Conservation (phyloP, 2,797 vertebrate species). For the Phoxinus dragarum region DNA sequence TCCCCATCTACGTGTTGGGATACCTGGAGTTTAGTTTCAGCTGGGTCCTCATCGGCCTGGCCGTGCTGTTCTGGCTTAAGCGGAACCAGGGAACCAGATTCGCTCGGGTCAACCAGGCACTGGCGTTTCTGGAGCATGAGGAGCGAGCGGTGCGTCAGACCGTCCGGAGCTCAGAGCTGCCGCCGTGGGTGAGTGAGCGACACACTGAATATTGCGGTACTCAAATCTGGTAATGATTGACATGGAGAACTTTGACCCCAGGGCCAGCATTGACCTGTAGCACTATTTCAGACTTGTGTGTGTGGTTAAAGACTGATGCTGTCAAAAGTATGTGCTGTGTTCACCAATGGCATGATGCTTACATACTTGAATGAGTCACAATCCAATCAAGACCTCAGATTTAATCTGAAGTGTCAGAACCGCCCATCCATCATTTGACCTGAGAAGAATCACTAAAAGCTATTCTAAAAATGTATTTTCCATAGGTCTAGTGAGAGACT, state of each 20-base stretch:
- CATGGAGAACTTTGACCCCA: slow-evolving; percentile 4
- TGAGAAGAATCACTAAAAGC: background rate
- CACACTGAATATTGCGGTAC: background rate
- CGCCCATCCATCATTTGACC: background rate
- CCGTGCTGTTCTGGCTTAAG: slow-evolving; percentile 85
- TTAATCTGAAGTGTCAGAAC: background rate
- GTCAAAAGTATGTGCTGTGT: background rate
- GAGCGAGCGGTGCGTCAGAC: slow-evolving; percentile 77
- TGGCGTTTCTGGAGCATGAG: slow-evolving; percentile 89
- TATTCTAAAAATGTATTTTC: background rate
- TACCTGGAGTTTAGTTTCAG: slow-evolving; percentile 97
- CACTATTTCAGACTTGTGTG: background rate
- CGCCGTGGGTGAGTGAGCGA: slow-evolving; percentile 92
- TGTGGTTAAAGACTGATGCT: slow-evolving; percentile 3
- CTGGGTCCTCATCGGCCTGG: slow-evolving; percentile 91
- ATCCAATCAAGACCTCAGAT: background rate
- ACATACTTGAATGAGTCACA: slow-evolving; percentile 7
- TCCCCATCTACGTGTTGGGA: slow-evolving; percentile 91
- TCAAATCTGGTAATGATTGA: background rate
- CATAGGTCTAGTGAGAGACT: background rate
- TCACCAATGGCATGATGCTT: slow-evolving; percentile 10
- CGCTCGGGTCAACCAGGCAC: slow-evolving; percentile 81
- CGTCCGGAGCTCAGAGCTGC: slow-evolving; percentile 85
- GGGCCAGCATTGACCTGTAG: slow-evolving; percentile 4
- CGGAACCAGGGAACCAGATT: slow-evolving; percentile 78